phyloP scores from a whole-genome alignment of 2,113 vertebrate species.

The Danionella cerebrum region DNA sequence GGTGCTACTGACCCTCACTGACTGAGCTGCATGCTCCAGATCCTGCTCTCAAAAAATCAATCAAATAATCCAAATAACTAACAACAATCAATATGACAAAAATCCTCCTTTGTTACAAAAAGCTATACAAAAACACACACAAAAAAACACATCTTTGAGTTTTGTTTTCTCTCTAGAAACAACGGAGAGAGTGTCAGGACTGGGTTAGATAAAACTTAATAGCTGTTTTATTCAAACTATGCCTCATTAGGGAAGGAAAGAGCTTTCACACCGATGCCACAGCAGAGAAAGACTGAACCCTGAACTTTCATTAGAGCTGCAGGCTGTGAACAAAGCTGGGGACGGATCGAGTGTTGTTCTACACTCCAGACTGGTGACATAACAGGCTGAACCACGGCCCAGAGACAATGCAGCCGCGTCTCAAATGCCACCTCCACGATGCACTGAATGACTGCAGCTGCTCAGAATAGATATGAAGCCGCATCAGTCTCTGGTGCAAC shows the following conservation, averaged over 20 bases:
- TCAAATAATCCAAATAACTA: no score
- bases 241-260: conserved; percentile 38
- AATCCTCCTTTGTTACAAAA: no score
- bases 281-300: conserved; percentile 31
- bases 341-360: neutral
- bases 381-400: conserved; percentile 4
- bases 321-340: conserved; percentile 24
- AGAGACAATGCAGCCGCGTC: neutral
- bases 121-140: no score
- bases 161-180: no score
- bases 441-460: neutral
- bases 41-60: no score
- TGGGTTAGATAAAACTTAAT: no score
- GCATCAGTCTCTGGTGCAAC: neutral
- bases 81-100: no score
- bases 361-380: neutral
- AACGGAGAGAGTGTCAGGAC: no score
- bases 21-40: neutral
- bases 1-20: conserved; percentile 47
- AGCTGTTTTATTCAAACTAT: conserved; percentile 43
- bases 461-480: neutral
- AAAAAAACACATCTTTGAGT: no score
- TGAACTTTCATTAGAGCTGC: conserved; percentile 42
- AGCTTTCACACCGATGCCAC: conserved; percentile 39
- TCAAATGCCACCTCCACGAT: neutral